Percentiles rank a stretch among this genome's conserved stretches.
phyloP scores from a whole-genome alignment of 2,888 invertebrate genomes.

The Meta bourneti region DNA sequence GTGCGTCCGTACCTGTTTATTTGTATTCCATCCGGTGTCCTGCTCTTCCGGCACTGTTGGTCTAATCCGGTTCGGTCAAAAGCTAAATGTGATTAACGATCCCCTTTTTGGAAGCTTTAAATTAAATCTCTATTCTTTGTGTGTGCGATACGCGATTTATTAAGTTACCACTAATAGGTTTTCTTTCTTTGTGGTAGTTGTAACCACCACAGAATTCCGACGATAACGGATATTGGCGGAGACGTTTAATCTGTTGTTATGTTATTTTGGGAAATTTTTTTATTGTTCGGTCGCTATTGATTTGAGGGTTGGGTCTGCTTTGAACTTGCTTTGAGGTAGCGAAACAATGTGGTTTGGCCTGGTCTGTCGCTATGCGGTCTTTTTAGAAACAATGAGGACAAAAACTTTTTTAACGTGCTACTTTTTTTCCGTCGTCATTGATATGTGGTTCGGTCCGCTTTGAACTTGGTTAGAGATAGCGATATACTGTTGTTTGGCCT shows the following conservation, averaged over 20 bases:
- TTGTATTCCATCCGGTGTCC: neutral
- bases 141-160: neutral
- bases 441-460: no score
- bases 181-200: neutral
- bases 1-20: neutral
- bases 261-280: no score
- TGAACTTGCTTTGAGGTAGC: no score
- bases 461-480: no score
- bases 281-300: no score
- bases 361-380: no score
- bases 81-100: neutral
- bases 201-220: neutral
- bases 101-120: neutral
- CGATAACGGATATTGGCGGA: neutral
- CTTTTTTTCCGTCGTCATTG: no score
- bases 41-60: neutral
- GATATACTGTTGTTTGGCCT: no score
- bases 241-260: neutral
- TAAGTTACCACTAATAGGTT: neutral
- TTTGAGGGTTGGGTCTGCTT: no score
- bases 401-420: no score
- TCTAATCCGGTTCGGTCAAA: neutral
- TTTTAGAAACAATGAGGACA: no score
- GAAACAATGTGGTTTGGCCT: no score
- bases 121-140: neutral